Evolutionary conservation across 2,888 invertebrate genomes (phyloP), one percentile per base, ranked within the genome.

Genomic region (Chirona hameri): DNA sequence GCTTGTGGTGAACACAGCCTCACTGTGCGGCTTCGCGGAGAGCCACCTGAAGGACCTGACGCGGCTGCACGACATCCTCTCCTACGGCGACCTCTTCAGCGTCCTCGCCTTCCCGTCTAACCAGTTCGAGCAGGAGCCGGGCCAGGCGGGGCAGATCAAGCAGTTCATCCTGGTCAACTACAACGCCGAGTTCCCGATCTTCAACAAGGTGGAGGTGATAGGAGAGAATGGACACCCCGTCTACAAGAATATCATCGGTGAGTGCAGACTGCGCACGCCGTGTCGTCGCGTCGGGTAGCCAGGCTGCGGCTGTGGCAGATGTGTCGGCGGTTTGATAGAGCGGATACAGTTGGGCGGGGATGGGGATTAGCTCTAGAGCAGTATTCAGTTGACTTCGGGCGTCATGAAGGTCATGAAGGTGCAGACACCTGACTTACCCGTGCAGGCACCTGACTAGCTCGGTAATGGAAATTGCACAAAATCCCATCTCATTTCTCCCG

Each of bases 51-150:
- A 76, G 60, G 83, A 83, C 31, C 82, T 85, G 27, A 84, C 84
- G 52, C 84, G 84, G 65, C 85, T 90, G 5, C 88, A 90, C 83
- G 87, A 88, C 83, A 87, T 88, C 31, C 85, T 89, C n/a, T 87
- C 86, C 79, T 86, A 85, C 83, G 86, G 85, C 31, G 86, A 86
- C 79, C 86, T 85, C 82, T 90, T 90, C 85, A 87, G 87, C 72
- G 88, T 90, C 5, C 85, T 90, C 27, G 90, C 88, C 0, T 90
- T 90, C 85, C 90, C 90, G 4, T 90, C 90, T 85, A 90, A 90
- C 85, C 90, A 90, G 86, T 90, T 90, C 87, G 86, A 86, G 29
- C 90, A 90, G 85, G 90, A 90, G 86, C 90, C 90, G 24, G 87
- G 87, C 85, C 87, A 86, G 27, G 86, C 88, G 83, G 85, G 85